Conservation (phyloP, 1,140 invertebrate genomes). For the Hirudo medicinalis region DNA sequence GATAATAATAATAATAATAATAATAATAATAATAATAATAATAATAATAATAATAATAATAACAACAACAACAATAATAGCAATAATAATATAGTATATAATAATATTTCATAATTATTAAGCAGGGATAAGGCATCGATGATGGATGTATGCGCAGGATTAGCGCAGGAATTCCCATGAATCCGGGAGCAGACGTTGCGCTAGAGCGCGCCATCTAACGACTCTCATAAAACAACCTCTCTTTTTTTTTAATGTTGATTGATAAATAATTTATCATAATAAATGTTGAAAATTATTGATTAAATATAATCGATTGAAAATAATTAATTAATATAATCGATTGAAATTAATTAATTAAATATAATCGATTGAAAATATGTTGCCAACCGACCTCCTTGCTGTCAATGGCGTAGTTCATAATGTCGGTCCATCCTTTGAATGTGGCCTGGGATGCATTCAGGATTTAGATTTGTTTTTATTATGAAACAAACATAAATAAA, state of each 20-base stretch:
- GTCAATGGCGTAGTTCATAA: slow-evolving; percentile 96
- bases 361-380: slow-evolving; percentile 50
- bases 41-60: not conserved
- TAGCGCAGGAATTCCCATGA: slow-evolving; percentile 64
- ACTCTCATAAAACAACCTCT: not conserved
- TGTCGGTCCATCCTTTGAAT: slow-evolving; percentile 74
- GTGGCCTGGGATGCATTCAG: slow-evolving; percentile 53
- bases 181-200: slow-evolving; percentile 56
- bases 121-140: too few relatives aligned
- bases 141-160: too few relatives aligned
- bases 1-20: not conserved
- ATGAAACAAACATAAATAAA: not conserved
- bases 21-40: slow-evolving; percentile 24
- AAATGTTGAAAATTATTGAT: slow-evolving; percentile 54
- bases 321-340: slow-evolving; percentile 57
- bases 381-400: slow-evolving; percentile 55
- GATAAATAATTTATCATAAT: not conserved
- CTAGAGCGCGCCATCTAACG: slow-evolving; percentile 65
- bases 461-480: not conserved
- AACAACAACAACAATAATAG: not conserved
- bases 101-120: too few relatives aligned
- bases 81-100: too few relatives aligned
- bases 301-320: not conserved
- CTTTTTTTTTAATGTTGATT: not conserved
- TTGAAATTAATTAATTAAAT: slow-evolving; percentile 57